Evolutionary conservation across 1,140 invertebrate species (phyloP).

Genomic region (Diplogasteroides magnus): DNA sequence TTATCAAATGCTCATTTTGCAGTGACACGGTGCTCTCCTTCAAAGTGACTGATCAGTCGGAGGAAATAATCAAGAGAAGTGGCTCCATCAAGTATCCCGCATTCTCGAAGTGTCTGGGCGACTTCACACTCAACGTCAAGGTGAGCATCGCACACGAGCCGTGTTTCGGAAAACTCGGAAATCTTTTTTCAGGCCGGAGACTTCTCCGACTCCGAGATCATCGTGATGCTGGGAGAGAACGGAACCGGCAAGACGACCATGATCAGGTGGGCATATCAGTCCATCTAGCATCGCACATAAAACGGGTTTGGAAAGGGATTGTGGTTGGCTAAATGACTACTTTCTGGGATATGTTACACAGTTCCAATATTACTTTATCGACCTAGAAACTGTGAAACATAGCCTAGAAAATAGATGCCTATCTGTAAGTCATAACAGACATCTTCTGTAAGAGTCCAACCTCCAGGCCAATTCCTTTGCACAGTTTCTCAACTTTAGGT

Average conservation of each 20-base stretch:
- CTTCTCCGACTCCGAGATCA: slow-evolving; percentile 98
- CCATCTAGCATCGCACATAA: too few species aligned
- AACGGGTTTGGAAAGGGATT: too few species aligned
- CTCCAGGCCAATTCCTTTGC: too few species aligned
- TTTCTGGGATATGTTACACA: too few species aligned
- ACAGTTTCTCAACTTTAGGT: too few species aligned
- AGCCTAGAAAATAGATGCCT: too few species aligned
- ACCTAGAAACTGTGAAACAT: neutral
- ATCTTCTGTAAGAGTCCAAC: too few species aligned
- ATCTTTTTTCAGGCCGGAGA: slow-evolving; percentile 70
- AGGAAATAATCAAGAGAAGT: slow-evolving; percentile 75
- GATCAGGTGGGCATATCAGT: slow-evolving; percentile 68
- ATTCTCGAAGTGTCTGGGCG: slow-evolving; percentile 63
- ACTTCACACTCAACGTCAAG: slow-evolving; percentile 74
- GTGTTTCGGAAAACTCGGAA: neutral
- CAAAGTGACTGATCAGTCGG: slow-evolving; percentile 94
- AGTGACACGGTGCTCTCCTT: slow-evolving; percentile 59
- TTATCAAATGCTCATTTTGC: slow-evolving; percentile 23
- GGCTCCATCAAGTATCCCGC: slow-evolving; percentile 89
- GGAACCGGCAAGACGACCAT: slow-evolving; percentile 99
- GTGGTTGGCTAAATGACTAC: too few species aligned
- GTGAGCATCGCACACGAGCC: neutral
- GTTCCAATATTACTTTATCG: neutral
- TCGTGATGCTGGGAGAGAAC: slow-evolving; percentile 96
- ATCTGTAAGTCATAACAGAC: too few species aligned